Conservation (phyloP, 2,888 invertebrate genomes). For the Melieria omissa region DNA sequence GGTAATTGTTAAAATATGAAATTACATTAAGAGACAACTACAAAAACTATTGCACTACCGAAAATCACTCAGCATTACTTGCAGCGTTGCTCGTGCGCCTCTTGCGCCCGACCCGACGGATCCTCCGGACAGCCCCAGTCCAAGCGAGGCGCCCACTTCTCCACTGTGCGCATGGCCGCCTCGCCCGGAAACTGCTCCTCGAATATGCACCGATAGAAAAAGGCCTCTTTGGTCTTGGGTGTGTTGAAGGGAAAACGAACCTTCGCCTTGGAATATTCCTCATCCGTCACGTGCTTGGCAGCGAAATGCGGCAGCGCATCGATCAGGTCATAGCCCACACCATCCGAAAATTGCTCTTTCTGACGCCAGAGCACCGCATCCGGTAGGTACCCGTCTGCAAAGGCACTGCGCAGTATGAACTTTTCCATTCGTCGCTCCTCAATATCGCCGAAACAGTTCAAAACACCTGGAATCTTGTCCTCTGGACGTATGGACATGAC, state of each 20-base stretch:
- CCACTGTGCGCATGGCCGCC: constrained; percentile 62
- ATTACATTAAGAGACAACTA: too few species aligned
- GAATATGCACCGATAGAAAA: constrained; percentile 73
- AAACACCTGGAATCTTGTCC: constrained; percentile 73
- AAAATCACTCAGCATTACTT: too few species aligned
- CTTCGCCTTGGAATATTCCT: constrained; percentile 68
- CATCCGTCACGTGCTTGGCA: constrained; percentile 74
- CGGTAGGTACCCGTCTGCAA: constrained; percentile 80
- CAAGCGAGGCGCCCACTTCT: constrained; percentile 63
- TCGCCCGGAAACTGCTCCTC: constrained; percentile 63
- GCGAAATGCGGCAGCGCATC: constrained; percentile 67
- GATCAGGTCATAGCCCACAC: constrained; percentile 67
- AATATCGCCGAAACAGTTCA: constrained; percentile 54
- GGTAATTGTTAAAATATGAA: too few species aligned
- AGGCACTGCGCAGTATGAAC: constrained; percentile 84
- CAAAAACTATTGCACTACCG: too few species aligned
- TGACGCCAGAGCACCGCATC: constrained; percentile 90
- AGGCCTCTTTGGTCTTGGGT: constrained; percentile 81
- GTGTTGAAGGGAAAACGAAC: constrained; percentile 76
- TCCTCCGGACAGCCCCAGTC: constrained; percentile 67
- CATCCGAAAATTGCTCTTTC: constrained; percentile 83
- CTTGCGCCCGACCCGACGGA: constrained; percentile 65
- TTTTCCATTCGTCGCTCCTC: constrained; percentile 73
- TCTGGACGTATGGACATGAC: constrained; percentile 79
- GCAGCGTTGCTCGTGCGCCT: constrained; percentile 53